These are phyloP conservation scores for Calcarius lapponicus DNA, from an alignment of 2,797 vertebrate genomes.

Conservation along the genomic window DNA sequence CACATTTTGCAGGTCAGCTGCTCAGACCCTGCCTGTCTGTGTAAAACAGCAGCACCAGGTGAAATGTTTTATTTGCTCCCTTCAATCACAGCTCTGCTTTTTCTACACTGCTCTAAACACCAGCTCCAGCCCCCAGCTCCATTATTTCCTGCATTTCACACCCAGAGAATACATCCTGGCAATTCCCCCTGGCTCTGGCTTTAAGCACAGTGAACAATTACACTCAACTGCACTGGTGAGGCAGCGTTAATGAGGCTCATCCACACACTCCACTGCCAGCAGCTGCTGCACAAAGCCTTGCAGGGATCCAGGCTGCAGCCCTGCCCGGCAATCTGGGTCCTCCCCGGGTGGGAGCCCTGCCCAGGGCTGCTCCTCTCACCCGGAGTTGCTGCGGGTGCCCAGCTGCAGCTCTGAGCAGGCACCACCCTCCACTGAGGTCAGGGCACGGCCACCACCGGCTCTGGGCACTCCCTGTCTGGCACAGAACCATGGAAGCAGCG, in stretches of 20 bases:
- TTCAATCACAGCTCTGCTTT: not conserved
- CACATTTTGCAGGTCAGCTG: not conserved
- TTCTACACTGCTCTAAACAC: not conserved
- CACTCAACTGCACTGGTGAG: not conserved
- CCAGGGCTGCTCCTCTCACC: not conserved
- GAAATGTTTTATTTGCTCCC: not conserved
- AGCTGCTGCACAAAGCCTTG: not conserved
- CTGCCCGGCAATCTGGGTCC: not conserved
- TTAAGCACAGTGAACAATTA: constrained; percentile 3
- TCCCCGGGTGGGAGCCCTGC: not conserved
- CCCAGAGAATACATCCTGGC: not conserved
- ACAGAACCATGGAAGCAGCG: not conserved
- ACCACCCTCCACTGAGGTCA: not conserved
- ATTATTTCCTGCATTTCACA: not conserved
- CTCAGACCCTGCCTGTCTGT: not conserved
- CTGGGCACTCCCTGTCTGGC: not conserved
- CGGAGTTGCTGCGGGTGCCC: too few species aligned
- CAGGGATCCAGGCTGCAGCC: not conserved
- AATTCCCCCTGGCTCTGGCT: not conserved
- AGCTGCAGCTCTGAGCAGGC: not conserved
- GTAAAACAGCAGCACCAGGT: not conserved
- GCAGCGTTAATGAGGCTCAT: not conserved
- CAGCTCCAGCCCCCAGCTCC: not conserved
- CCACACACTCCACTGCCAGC: not conserved
- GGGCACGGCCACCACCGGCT: not conserved